phyloP scores from a whole-genome alignment of 2,888 invertebrate species.

The Petrolisthes manimaculis region DNA sequence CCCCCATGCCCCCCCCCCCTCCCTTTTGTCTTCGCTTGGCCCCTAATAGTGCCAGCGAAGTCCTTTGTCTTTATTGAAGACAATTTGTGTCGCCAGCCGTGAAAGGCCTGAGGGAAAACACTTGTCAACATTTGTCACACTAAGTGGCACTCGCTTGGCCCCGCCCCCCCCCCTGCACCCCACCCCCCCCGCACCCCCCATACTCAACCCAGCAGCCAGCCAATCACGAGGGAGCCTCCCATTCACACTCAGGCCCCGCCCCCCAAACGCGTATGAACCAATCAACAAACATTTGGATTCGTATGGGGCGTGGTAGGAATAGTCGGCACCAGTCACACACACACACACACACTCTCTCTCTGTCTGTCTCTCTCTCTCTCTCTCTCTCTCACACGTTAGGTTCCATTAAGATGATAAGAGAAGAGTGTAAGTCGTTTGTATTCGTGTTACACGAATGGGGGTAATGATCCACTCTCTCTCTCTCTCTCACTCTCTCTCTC shows the following conservation, averaged over 20 bases:
- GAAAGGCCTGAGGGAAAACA: slow-evolving; percentile 62
- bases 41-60: slow-evolving; percentile 62
- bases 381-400: slow-evolving; percentile 43
- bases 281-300: slow-evolving; percentile 48
- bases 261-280: slow-evolving; percentile 46
- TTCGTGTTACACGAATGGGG: slow-evolving; percentile 53
- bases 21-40: slow-evolving; percentile 62
- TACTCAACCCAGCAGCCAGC: no score
- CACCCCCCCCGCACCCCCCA: no score
- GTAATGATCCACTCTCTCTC: slow-evolving; percentile 46
- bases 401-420: no score
- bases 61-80: slow-evolving; percentile 64
- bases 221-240: slow-evolving; percentile 47
- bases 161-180: no score
- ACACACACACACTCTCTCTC: no score
- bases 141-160: slow-evolving; percentile 63
- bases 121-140: slow-evolving; percentile 63
- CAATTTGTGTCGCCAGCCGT: slow-evolving; percentile 64
- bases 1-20: no score
- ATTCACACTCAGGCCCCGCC: neutral
- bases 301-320: no score
- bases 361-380: no score
- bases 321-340: no score
- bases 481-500: slow-evolving; percentile 2
- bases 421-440: slow-evolving; percentile 57